Evolutionary conservation across 2,113 vertebrate genomes (phyloP), one percentile per base, ranked within the genome.

Genomic region (Microcebus jonahi): DNA sequence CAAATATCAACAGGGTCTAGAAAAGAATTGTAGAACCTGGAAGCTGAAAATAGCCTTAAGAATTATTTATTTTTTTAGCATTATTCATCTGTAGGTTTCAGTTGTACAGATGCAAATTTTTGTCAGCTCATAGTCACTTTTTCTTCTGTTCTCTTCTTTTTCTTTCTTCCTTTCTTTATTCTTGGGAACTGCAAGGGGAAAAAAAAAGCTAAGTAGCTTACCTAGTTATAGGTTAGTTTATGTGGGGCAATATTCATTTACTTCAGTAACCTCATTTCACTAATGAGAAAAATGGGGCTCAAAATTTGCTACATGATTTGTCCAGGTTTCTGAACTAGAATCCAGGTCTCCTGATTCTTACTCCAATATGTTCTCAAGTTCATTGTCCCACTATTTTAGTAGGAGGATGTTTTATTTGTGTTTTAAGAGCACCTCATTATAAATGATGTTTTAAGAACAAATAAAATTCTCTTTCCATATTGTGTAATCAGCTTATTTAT

Each of bases 161-260:
- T 75, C 36, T 21, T 36, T 93, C 27, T 71, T 50, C 20, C 77
- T 93, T 92, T 48, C 31, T 91, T 92, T 31, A 53, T 73, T 97
- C 18, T 55, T 92, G 50, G 81, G 15, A 82, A 39, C 53, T 76
- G 12, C 36, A 53, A 75, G 84, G 25, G 21, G 11, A 3, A 39
- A 39, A 68, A 70, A 81, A 89, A 48, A 48, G n/a, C 39, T 79
- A 50, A 25, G 12, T 63, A 67, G 42, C 34, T 93, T 73, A 73
- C 21, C 55, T 84, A 39, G 88, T 48, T 31, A 13, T 17, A 21
- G 39, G 53, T 23, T 65, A 59, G 39, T 88, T 79, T 94, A 14
- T 88, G 14, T 88, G 53, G 48, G 39, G 29, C 42, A 68, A 23
- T 39, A 75, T 10, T 79, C n/a, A 79, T 84, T 77, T 39, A 48